Evolutionary conservation across 2,888 invertebrate genomes (phyloP).

Genomic region (Ormyrus labotus): DNA sequence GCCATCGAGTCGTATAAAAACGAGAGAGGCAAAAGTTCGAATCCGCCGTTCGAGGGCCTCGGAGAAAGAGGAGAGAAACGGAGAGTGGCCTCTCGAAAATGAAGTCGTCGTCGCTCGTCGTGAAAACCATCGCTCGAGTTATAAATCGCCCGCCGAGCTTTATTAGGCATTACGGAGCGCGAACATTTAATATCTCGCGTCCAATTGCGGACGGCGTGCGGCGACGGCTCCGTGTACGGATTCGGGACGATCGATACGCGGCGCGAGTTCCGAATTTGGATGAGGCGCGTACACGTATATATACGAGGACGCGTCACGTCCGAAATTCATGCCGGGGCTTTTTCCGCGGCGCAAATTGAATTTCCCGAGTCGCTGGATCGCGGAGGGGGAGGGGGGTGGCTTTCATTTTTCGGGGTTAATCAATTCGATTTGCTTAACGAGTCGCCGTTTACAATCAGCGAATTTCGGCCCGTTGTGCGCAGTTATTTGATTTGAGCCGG

Average conservation of each 20-base stretch:
- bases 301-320: not conserved
- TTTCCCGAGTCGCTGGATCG: not conserved
- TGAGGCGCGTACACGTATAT: not conserved
- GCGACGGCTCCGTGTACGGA: not conserved
- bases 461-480: too few relatives aligned
- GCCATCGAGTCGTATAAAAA: conserved; percentile 15
- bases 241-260: conserved; percentile 38
- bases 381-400: too few relatives aligned
- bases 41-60: not conserved
- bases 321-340: not conserved
- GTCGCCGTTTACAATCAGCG: too few relatives aligned
- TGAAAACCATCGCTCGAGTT: not conserved
- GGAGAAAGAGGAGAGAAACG: not conserved
- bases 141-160: not conserved
- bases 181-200: conserved; percentile 44
- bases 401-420: too few relatives aligned
- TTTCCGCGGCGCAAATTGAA: not conserved
- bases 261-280: not conserved
- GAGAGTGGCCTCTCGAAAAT: conserved; percentile 36
- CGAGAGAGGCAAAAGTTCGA: not conserved
- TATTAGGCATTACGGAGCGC: conserved; percentile 24
- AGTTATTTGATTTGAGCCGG: too few relatives aligned
- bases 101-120: conserved; percentile 31
- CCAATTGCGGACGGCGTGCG: conserved; percentile 16
- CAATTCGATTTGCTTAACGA: too few relatives aligned